Evolutionary conservation across 2,113 vertebrate genomes (phyloP).

Genomic region (Globicephala melas): DNA sequence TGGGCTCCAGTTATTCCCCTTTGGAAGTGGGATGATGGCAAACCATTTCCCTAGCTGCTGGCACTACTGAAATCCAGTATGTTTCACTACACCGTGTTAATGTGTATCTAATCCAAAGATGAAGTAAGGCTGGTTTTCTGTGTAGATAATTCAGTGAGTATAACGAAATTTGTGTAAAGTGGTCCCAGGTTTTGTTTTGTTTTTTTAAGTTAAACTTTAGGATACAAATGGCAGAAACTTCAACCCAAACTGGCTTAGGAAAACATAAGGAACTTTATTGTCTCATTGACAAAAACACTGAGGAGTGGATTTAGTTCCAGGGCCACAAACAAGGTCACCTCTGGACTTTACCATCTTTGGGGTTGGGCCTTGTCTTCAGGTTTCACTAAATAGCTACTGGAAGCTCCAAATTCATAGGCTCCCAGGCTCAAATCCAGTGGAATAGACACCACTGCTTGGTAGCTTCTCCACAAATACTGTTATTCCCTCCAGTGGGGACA

Average conservation of each 20-base stretch:
- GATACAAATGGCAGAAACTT: background rate
- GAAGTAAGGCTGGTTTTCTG: background rate
- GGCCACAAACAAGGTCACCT: background rate
- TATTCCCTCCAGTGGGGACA: background rate
- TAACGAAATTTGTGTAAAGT: background rate
- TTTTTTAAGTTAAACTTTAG: background rate
- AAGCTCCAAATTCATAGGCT: background rate
- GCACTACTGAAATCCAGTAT: background rate
- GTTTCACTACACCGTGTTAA: background rate
- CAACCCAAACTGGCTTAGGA: background rate
- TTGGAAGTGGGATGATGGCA: background rate
- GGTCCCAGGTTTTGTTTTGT: background rate
- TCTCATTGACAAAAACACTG: background rate
- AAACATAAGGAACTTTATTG: background rate
- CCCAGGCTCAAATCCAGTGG: background rate
- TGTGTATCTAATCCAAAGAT: background rate
- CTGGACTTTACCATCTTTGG: background rate
- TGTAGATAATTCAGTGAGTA: background rate
- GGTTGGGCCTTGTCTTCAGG: background rate
- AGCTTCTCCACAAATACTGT: background rate
- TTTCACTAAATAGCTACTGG: background rate
- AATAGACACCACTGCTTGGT: background rate
- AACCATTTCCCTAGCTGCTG: background rate
- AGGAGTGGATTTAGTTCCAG: background rate
- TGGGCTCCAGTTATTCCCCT: background rate